Evolutionary conservation across 2,113 vertebrate species (phyloP).

Genomic region (Lepisosteus osseus): DNA sequence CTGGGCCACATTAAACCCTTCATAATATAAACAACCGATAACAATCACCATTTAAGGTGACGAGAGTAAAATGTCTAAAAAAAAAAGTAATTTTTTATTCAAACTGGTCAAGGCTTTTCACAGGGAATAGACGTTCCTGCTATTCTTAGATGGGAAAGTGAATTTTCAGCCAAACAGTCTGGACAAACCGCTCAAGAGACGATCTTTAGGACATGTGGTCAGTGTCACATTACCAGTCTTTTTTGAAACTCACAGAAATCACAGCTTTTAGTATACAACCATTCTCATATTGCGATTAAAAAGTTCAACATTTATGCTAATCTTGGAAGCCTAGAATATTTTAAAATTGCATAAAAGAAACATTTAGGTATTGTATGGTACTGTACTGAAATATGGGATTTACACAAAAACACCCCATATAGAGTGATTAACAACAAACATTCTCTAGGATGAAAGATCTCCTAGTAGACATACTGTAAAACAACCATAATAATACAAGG

Average conservation of each 20-base stretch:
- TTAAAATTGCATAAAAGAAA: too few relatives aligned
- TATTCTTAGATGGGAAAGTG: slow-evolving; percentile 71
- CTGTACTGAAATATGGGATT: too few relatives aligned
- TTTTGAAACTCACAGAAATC: background rate
- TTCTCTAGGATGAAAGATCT: too few relatives aligned
- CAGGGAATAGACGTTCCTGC: slow-evolving; percentile 41
- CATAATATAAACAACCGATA: slow-evolving; percentile 15
- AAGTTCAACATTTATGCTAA: background rate
- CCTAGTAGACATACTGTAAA: too few relatives aligned
- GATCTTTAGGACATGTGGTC: slow-evolving; percentile 47
- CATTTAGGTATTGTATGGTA: too few relatives aligned
- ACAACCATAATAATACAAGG: too few relatives aligned
- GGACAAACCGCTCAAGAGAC: slow-evolving; percentile 41
- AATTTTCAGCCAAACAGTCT: slow-evolving; percentile 43
- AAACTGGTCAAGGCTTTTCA: slow-evolving; percentile 28
- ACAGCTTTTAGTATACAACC: too few relatives aligned
- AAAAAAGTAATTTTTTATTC: slow-evolving; percentile 26
- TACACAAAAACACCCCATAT: too few relatives aligned
- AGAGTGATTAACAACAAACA: too few relatives aligned
- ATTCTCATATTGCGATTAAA: background rate
- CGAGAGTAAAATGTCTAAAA: slow-evolving; percentile 4
- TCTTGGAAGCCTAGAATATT: too few relatives aligned
- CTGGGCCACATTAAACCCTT: slow-evolving; percentile 8
- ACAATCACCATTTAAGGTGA: slow-evolving; percentile 61
- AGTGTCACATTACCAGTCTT: slow-evolving; percentile 47